These are phyloP conservation scores for Etheostoma cragini DNA, from an alignment of 2,113 vertebrate genomes.

Conservation along the genomic window DNA sequence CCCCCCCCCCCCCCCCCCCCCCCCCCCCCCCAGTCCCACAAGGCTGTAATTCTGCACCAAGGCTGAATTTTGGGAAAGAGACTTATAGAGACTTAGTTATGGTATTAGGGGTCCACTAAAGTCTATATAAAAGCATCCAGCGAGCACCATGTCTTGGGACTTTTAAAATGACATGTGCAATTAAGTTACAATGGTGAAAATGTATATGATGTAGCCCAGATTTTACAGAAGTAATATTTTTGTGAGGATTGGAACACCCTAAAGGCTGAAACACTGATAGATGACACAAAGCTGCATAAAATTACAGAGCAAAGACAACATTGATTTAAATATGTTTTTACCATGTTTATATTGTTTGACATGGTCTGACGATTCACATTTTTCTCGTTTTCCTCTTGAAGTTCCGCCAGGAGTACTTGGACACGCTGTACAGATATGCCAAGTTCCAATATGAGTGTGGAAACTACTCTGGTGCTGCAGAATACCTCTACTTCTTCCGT, in stretches of 20 bases:
- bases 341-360: slow-evolving; percentile 19
- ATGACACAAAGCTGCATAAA: slow-evolving; percentile 9
- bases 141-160: too few species aligned
- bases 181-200: neutral
- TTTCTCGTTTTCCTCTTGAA: slow-evolving; percentile 65
- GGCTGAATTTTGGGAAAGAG: too few species aligned
- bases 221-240: neutral
- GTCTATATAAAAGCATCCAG: too few species aligned
- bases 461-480: slow-evolving; percentile 98
- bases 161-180: neutral
- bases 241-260: neutral
- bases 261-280: neutral
- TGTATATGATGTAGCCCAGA: neutral
- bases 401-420: slow-evolving; percentile 98
- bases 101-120: too few species aligned
- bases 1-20: too few species aligned
- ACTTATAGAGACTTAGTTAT: too few species aligned
- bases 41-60: too few species aligned
- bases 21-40: too few species aligned
- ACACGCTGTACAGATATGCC: slow-evolving; percentile 97
- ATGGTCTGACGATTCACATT: slow-evolving; percentile 3
- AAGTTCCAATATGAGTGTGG: slow-evolving; percentile 99
- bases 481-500: slow-evolving; percentile 98
- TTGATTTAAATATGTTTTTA: slow-evolving; percentile 29
- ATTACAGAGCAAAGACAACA: slow-evolving; percentile 8